Base-by-base conservation (phyloP, 2,113 vertebrate species). In the Cariama cristata region DNA sequence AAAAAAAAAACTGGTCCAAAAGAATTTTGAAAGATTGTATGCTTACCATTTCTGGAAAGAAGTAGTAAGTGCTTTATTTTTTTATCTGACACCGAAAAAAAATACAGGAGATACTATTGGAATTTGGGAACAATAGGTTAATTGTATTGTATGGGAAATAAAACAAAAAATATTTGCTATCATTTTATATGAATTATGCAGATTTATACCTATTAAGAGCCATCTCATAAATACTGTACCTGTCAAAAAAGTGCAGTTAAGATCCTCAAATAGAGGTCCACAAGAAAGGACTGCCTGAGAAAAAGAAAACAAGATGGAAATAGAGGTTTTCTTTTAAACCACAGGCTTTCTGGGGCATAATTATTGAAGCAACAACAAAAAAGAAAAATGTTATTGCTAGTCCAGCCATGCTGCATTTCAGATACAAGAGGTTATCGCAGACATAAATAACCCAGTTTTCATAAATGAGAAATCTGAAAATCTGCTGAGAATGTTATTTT, bases 401-500 rank as follows among this genome's bases (percentile, higher is more conserved):
- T 90, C 38, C 79, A 90, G 88, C 55, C 47, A 33, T 66, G 68
- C 86, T 60, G 35, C 3, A 1, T 83, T 88, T 95, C 47, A 86
- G 68, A 82, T 90, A 62, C 50, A 75, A 81, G 62, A 94, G 82
- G 52, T 82, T 84, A 73, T 21, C 93, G 66, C 49, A 83, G 56
- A 71, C 69, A 89, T 75, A 95, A 96, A 91, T 94, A 97, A 93
- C 72, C 26, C 30, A 23, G 55, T 86, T 92, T 79, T 88, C 82
- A 94, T 79, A 93, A 72, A 93, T 60, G 52, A 93, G 79, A 88
- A 76, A 88, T 90, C 86, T 79, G 47, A 77, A 96, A 92, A 80
- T 94, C 95, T 86, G 59, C 86, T 77, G 82, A 92, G 79, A 88
- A 77, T 1, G 7, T 77, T 95, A 92, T 92, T 96, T 95, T 92